Percentiles rank a stretch among this genome's conserved stretches.
Evolutionary conservation across 2,797 vertebrate species (phyloP).

Genomic region (Hydrolagus colliei): DNA sequence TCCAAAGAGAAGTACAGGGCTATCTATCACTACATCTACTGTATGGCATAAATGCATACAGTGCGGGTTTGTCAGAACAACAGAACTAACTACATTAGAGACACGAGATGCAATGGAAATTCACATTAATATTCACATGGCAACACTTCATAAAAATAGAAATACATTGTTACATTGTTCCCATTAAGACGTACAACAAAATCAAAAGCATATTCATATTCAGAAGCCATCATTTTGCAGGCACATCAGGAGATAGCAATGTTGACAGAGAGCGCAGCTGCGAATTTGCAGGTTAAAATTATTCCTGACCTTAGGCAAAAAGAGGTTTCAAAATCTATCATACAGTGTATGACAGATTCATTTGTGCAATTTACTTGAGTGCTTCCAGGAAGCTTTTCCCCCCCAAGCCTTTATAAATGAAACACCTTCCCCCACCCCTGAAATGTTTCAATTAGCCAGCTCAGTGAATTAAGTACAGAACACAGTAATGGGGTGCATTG

Average conservation of each 20-base stretch:
- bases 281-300: slow-evolving; percentile 26
- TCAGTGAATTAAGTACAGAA: not conserved
- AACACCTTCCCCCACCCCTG: not conserved
- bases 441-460: slow-evolving; percentile 1
- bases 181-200: not conserved
- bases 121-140: too few relatives aligned
- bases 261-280: slow-evolving; percentile 24
- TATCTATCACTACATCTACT: too few relatives aligned
- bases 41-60: too few relatives aligned
- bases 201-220: slow-evolving; percentile 1
- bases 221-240: slow-evolving; percentile 3
- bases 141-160: not conserved
- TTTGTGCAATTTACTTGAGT: not conserved
- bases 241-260: not conserved
- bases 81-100: not conserved
- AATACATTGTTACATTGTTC: not conserved
- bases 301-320: slow-evolving; percentile 21
- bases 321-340: slow-evolving; percentile 5
- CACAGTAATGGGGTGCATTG: not conserved
- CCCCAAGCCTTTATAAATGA: not conserved
- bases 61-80: too few relatives aligned
- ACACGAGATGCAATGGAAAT: slow-evolving; percentile 3
- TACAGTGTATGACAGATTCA: not conserved
- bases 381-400: not conserved
- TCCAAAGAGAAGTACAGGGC: too few relatives aligned